Evolutionary conservation across 2,113 vertebrate species (phyloP), one percentile per base, ranked within the genome.

Genomic region (Rhinopithecus roxellana): DNA sequence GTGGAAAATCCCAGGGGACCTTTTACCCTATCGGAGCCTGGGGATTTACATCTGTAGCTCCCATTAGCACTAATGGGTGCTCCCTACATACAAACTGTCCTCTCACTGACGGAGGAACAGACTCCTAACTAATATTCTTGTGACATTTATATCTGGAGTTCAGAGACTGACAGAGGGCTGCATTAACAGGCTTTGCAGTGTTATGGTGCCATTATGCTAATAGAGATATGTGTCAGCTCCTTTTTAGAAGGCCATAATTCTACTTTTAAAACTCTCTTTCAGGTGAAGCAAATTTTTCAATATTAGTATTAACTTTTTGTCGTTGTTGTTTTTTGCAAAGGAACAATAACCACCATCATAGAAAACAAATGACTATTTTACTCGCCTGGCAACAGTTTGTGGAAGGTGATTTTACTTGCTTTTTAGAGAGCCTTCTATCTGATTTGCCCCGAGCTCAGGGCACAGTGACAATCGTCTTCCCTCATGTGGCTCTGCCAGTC

Each of bases 1-100:
- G 94, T 0, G 2, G 90, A 94, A 96, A 96, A 80, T 93, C 94
- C 40, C 85, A 59, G 50, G 74, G 67, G 79, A 55, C n/a, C 45
- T 25, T 94, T 93, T 52, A 50, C 79, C 45, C 69, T 50, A 9
- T 93, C 43, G 55, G 75, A 35, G 95, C 96, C 97, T 97, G 97
- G 94, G 95, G 97, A 98, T 72, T 97, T 97, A 74, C 97, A 96
- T 96, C 97, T 97, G 94, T 94, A 77, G 57, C 86, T 95, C 91
- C 97, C 94, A 97, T 98, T 97, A 98, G 89, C 79, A 78, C 82
- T 96, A 94, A 96, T 92, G 95, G 96, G 90, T 80, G 74, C 79
- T 96, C 82, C 90, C 92, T 0, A 5, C 57, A 43, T 81, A 59
- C 93, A 78, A 50, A 96, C 94, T 75, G 52, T 92, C 93, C 94